Evolutionary conservation across 2,113 vertebrate species (phyloP).

Genomic region (Coregonus clupeaformis): DNA sequence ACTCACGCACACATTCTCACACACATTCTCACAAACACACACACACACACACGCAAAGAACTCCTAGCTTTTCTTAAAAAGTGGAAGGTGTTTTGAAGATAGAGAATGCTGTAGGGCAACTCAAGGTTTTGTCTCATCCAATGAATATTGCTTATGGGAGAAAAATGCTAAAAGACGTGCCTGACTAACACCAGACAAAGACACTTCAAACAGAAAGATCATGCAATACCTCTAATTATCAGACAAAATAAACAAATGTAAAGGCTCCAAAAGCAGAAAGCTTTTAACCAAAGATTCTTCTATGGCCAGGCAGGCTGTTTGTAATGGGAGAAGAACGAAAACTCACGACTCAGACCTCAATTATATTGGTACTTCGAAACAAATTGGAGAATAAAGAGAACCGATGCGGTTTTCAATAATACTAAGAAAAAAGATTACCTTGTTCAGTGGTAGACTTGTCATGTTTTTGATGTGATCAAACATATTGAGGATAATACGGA

Average conservation of each 20-base stretch:
- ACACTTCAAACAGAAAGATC: conserved; percentile 19
- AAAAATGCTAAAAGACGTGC: conserved; percentile 18
- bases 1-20: no score
- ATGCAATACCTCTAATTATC: conserved; percentile 10
- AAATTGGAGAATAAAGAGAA: background rate
- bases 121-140: conserved; percentile 35
- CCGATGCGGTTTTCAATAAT: no score
- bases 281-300: no score
- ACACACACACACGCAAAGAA: no score
- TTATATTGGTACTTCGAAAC: background rate
- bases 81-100: conserved; percentile 26
- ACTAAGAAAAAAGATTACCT: no score
- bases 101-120: conserved; percentile 25
- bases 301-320: background rate
- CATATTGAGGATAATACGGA: conserved; percentile 6
- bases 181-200: conserved; percentile 24
- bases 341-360: background rate
- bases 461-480: conserved; percentile 33
- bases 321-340: background rate
- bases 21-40: no score
- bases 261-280: no score
- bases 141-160: conserved; percentile 19
- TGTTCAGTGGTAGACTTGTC: conserved; percentile 5
- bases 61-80: conserved; percentile 22
- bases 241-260: no score